These are phyloP conservation scores for Morone saxatilis DNA, from an alignment of 2,113 vertebrate genomes.

Conservation along the genomic window DNA sequence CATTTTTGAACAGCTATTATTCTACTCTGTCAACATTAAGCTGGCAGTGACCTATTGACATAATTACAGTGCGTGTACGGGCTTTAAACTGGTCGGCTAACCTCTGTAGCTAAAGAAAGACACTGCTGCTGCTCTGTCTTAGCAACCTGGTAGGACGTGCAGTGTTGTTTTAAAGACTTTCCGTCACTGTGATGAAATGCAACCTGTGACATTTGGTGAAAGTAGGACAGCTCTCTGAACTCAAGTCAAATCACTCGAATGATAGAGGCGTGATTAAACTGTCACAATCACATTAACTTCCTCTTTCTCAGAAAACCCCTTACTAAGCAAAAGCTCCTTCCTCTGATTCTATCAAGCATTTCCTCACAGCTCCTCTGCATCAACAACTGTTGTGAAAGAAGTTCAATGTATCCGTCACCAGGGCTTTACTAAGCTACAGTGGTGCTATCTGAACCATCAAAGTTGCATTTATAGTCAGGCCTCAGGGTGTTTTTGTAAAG, in stretches of 20 bases:
- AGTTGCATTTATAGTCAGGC: neutral
- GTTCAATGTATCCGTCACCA: neutral
- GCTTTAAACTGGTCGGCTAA: neutral
- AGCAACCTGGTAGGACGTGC: no score
- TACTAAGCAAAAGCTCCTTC: constrained; percentile 57
- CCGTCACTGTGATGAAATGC: neutral
- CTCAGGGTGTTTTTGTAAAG: neutral
- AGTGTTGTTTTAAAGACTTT: neutral
- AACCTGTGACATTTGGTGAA: neutral
- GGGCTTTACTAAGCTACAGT: neutral
- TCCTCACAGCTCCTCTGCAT: constrained; percentile 6
- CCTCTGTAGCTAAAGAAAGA: neutral
- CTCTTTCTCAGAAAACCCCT: constrained; percentile 56
- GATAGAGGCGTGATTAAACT: constrained; percentile 13
- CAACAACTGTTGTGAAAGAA: neutral
- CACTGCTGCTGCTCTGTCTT: no score
- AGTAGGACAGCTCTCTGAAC: neutral
- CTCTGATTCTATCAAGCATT: constrained; percentile 41
- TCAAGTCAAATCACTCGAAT: neutral
- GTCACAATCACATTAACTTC: constrained; percentile 57
- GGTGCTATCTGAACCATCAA: neutral
- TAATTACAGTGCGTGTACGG: constrained; percentile 2
- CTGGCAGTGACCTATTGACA: neutral
- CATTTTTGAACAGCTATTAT: constrained; percentile 3
- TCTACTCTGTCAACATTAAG: neutral